Conservation (phyloP, 2,797 vertebrate genomes). For the Scarus forsteni region DNA sequence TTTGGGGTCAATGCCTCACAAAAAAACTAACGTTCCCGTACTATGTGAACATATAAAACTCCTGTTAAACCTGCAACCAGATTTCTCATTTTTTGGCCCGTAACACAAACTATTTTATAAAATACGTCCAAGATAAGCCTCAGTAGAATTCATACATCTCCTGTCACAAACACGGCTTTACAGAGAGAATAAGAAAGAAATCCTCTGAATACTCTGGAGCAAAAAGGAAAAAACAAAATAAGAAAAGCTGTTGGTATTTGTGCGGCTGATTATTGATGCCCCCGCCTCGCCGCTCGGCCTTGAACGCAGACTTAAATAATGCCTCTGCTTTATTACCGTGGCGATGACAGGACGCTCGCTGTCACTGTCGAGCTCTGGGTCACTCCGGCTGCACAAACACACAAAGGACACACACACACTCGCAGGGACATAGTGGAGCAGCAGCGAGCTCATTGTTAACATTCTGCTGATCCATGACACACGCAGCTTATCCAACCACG, state of each 20-base stretch:
- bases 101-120: too few species aligned
- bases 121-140: too few species aligned
- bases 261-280: constrained; percentile 41
- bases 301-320: constrained; percentile 59
- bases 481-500: constrained; percentile 41
- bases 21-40: too few species aligned
- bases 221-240: too few species aligned
- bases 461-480: constrained; percentile 47
- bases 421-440: constrained; percentile 32
- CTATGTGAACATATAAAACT: too few species aligned
- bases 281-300: constrained; percentile 44
- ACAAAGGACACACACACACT: constrained; percentile 14
- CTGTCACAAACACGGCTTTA: too few species aligned
- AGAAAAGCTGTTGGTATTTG: neutral
- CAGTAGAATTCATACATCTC: too few species aligned
- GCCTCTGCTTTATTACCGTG: constrained; percentile 32
- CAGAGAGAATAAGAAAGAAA: too few species aligned
- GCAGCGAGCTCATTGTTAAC: constrained; percentile 63
- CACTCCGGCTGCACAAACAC: constrained; percentile 20
- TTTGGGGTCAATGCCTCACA: too few species aligned
- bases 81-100: too few species aligned
- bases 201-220: too few species aligned
- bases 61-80: too few species aligned
- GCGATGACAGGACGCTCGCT: constrained; percentile 40
- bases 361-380: constrained; percentile 20